Conservation (phyloP, 2,888 invertebrate genomes). For the Rhopalosiphum nymphaeae region DNA sequence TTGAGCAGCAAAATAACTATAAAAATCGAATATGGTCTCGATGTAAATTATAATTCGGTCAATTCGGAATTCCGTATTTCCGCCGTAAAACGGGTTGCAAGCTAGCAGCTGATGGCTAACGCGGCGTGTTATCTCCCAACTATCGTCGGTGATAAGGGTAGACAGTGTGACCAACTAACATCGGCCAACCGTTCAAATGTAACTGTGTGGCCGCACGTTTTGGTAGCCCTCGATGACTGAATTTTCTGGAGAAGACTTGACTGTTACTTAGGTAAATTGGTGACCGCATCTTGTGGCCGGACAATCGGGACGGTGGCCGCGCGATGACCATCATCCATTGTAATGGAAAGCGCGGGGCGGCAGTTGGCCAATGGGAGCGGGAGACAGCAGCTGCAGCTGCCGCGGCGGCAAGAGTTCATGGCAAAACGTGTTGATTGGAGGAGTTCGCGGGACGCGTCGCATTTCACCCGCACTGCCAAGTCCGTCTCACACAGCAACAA, state of each 20-base stretch:
- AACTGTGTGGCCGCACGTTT: not conserved
- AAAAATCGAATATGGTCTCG: not conserved
- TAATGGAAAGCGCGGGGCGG: not conserved
- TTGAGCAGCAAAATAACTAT: not conserved
- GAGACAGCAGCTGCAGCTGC: not conserved
- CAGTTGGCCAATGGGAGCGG: constrained; percentile 22
- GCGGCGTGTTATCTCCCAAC: not conserved
- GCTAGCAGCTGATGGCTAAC: not conserved
- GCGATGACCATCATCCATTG: not conserved
- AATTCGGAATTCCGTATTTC: not conserved
- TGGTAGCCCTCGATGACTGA: not conserved
- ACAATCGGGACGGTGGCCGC: not conserved
- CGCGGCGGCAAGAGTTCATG: constrained; percentile 34
- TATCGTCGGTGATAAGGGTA: not conserved
- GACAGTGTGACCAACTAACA: not conserved
- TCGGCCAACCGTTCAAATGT: not conserved
- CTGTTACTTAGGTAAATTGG: not conserved
- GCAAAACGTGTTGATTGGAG: constrained; percentile 21
- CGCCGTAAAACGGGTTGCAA: not conserved
- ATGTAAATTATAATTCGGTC: not conserved
- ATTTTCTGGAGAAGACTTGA: not conserved
- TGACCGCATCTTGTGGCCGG: not conserved
- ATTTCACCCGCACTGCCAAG: constrained; percentile 71
- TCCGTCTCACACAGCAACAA: not conserved
- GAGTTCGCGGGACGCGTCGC: constrained; percentile 68